A percentile compares a stretch with the other conserved stretches of the same genome.
Conservation (phyloP, 2,888 invertebrate species). For the Oithona nana region DNA sequence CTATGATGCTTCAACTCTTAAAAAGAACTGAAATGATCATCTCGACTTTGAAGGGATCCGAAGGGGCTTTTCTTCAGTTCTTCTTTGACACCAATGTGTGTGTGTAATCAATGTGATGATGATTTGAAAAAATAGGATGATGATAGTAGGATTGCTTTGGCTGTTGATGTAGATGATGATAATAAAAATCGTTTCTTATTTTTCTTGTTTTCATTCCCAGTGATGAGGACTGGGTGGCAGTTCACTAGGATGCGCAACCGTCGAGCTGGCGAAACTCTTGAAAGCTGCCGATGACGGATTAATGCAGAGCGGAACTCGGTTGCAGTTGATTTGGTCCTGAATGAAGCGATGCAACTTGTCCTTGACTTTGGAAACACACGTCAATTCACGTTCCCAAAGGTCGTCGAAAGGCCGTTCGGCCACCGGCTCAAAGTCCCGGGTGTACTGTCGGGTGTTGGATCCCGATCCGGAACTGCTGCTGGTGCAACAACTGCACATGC, state of each 20-base stretch:
- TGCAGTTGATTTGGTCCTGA: slow-evolving; percentile 82
- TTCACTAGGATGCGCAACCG: slow-evolving; percentile 92
- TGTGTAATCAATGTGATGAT: too few species aligned
- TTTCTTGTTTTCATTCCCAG: slow-evolving; percentile 93
- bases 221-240: slow-evolving; percentile 94
- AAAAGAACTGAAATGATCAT: too few species aligned
- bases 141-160: too few species aligned
- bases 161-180: too few species aligned
- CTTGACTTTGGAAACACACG: slow-evolving; percentile 82
- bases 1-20: too few species aligned
- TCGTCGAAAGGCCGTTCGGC: slow-evolving; percentile 83
- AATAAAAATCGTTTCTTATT: too few species aligned
- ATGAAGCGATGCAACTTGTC: slow-evolving; percentile 99
- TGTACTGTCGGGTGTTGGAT: slow-evolving; percentile 60
- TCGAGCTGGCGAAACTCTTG: slow-evolving; percentile 98
- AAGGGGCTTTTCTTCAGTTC: too few species aligned
- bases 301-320: slow-evolving; percentile 93
- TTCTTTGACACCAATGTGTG: too few species aligned
- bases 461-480: slow-evolving; percentile 30
- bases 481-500: slow-evolving; percentile 94
- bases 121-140: too few species aligned
- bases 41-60: too few species aligned
- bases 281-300: slow-evolving; percentile 99
- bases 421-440: slow-evolving; percentile 73
- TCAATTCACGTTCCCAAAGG: slow-evolving; percentile 86